Evolutionary conservation across 2,797 vertebrate species (phyloP), one percentile per base, ranked within the genome.

Genomic region (Scolopax rusticola): DNA sequence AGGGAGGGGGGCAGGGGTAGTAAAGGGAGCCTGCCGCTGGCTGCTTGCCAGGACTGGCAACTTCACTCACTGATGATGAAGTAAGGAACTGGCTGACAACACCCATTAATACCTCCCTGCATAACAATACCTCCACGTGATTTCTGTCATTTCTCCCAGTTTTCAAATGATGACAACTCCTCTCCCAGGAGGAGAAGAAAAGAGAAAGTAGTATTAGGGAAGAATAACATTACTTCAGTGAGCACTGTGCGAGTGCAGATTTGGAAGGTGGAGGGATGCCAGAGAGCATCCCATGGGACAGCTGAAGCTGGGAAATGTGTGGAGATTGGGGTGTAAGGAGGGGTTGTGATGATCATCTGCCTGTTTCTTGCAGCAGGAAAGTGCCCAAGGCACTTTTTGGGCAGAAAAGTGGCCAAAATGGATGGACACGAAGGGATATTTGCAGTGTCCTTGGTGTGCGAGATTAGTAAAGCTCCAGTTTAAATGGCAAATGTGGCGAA

Each of bases 51-150:
- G 56, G 69, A n/a, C 75, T 32, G 28, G 87, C 71, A 63, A 5
- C 51, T 85, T 84, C 51, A 41, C 59, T 93, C 24, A 3, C 11
- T 30, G 17, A 17, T 74, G 89, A 24, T 6, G n/a, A 57, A 74
- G 63, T 65, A 84, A 92, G 68, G 74, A 92, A 77, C 59, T 82
- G 65, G 51, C 78, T 93, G 92, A 83, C 82, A 92, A 67, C 84
- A 83, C 43, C 77, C 78, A 68, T 89, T 93, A 89, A 83, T 93
- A 89, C 63, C 51, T 91, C 56, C 74, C 57, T 40, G 45, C 53
- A 7, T 75, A 93, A 87, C 53, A 81, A 73, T 90, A 64, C 33
- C 38, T 88, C 77, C 59, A 24, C 53, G 7, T 79, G 56, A 60
- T 68, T 91, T 68, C 84, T 94, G 45, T 80, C 77, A 61, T 23